Base-by-base conservation (phyloP, 2,888 invertebrate species). In the Drosophila parthenogenetica region DNA sequence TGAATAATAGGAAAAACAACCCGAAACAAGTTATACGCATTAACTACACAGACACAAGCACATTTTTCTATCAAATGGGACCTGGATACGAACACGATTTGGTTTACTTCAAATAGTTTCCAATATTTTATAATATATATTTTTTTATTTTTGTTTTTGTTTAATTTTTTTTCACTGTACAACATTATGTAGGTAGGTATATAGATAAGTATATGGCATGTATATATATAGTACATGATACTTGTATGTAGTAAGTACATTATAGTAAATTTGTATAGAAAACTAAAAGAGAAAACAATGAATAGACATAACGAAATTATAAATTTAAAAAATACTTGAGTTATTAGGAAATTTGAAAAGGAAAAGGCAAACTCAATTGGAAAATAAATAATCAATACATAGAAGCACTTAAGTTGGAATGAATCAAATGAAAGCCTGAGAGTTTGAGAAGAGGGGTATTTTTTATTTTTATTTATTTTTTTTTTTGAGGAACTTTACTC, bases 21-120 rank as follows among this genome's bases (percentile, higher is more conserved):
- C 78, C 75, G 57, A 49, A 76, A 64, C 43, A 55, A 73, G 22
- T 54, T 67, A 40, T 77, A 77, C 79, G 70, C 69, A 77, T 81
- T 73, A 87, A 81, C 81, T 80, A 81, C 84, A 87, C 83, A 84
- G 88, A 85, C 88, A 87, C 83, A 84, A 84, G 88, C 83, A 83
- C 69, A 79, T 74, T 74, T 63, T 66, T 62, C 73, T 66, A 85
- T 66, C 65, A 64, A 53, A 85, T 68, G 65, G 73, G 68, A 69
- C 79, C 77, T 77, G 61, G 50, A 54, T 63, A 57, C 54, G 37
- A 66, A 2, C 32, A 54, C 40, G 25, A 46, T 61, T 54, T 46
- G n/a, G 10, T 29, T 25, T 32, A 40, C 35, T 54, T 37, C 22
- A 13, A 45, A 49, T 63, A 37, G 25, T 51, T 60, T 62, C 22